Base-by-base conservation (phyloP, 64 coral and sea anemone genomes). In the Hydrozoanthus tunicans region DNA sequence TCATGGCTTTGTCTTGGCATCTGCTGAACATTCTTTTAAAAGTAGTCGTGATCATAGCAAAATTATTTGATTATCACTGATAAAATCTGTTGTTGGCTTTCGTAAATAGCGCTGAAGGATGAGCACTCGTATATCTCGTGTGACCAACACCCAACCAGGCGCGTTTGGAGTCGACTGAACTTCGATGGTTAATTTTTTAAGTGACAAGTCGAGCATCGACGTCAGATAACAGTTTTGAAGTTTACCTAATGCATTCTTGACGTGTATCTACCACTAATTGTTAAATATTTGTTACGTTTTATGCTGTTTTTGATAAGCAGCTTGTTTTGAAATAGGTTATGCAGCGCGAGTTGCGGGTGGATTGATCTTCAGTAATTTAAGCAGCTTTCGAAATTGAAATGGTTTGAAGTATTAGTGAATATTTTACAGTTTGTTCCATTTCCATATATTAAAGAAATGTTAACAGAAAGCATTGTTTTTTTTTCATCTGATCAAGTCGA, bases 111-210 rank as follows among this genome's bases (percentile, higher is more conserved):
- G 66, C 84, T 88, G 83, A 74, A 88, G 27, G 27, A 15, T 25
- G 7, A 3, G 62, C 9, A 56, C 6, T 7, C 27, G 9, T 6
- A 43, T 1, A 20, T 85, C 17, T 13, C n/a, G 58, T 14, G 51
- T 68, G 84, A 88, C 84, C 84, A 88, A 88, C 84, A 88, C 84
- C 84, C 84, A 43, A 43, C 32, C 32, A 88, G 72, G 53, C 11
- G 84, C 65, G 58, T 63, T 81, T 32, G 24, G 58, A 79, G 13
- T 58, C 51, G 5, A 53, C 59, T 88, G 54, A 73, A 26, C 59
- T 2, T 32, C 12, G 32, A 27, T 81, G 24, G 60, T 60, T 59
- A 60, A 74, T 25, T 88, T 73, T 23, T 3, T 88, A 66, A 88
- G 55, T 60, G 84, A 88, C 55, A 74, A 70, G 67, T 88, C 67